Evolutionary conservation across 2,888 invertebrate species (phyloP).

Genomic region (Serripes groenlandicus): DNA sequence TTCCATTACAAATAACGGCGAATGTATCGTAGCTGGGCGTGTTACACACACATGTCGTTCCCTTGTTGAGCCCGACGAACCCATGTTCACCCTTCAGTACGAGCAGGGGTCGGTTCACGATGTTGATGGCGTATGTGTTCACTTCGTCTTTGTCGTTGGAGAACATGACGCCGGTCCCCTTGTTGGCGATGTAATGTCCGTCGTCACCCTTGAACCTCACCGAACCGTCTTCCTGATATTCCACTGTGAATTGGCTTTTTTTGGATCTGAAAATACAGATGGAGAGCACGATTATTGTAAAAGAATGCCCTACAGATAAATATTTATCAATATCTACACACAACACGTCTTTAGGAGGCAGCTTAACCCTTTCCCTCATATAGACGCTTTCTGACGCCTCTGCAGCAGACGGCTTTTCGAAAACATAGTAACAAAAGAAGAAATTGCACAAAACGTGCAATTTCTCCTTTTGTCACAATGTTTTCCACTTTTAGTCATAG

Average conservation of each 20-base stretch:
- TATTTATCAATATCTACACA: no score
- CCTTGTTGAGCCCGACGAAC: slow-evolving; percentile 97
- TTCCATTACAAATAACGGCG: slow-evolving; percentile 93
- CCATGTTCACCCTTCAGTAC: slow-evolving; percentile 98
- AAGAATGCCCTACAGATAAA: no score
- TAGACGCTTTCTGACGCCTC: no score
- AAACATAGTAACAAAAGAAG: no score
- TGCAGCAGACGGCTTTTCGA: no score
- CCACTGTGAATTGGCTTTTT: slow-evolving; percentile 91
- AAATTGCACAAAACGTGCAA: no score
- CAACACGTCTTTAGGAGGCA: not conserved
- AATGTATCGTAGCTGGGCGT: slow-evolving; percentile 98
- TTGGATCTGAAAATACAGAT: slow-evolving; percentile 17
- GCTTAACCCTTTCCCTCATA: not conserved
- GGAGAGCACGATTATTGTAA: no score
- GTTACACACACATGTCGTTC: slow-evolving; percentile 93
- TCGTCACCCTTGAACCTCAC: slow-evolving; percentile 97
- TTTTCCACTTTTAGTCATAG: no score
- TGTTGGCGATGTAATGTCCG: slow-evolving; percentile 96
- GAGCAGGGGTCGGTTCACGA: slow-evolving; percentile 92
- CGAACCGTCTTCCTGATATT: slow-evolving; percentile 96
- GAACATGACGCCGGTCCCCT: slow-evolving; percentile 97
- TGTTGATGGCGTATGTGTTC: slow-evolving; percentile 94
- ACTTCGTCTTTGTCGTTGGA: slow-evolving; percentile 94
- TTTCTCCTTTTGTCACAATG: no score